A percentile compares a stretch with the other conserved stretches of the same genome.
phyloP scores from a whole-genome alignment of 2,113 vertebrate genomes.

The Agapornis roseicollis region DNA sequence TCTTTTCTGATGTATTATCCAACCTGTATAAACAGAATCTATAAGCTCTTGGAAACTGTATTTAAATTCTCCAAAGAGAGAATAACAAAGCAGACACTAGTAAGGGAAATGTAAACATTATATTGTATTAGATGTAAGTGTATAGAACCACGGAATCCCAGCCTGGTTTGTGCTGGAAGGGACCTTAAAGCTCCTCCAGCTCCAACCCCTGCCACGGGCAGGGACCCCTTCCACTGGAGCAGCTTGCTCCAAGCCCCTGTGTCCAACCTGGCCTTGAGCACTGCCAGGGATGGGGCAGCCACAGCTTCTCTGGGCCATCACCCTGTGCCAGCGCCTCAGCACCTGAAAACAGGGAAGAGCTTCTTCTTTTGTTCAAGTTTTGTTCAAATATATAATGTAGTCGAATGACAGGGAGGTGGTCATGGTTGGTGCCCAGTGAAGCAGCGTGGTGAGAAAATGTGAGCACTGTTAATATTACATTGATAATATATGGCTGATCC shows the following conservation, averaged over 20 bases:
- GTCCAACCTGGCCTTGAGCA: too few relatives aligned
- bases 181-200: not conserved
- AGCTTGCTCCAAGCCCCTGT: not conserved
- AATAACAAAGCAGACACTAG: not conserved
- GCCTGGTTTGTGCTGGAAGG: not conserved
- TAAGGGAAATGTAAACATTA: too few relatives aligned
- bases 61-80: not conserved
- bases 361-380: not conserved
- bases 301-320: not conserved
- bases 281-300: not conserved
- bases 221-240: not conserved
- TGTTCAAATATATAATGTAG: not conserved
- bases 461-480: not conserved
- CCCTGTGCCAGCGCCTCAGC: not conserved
- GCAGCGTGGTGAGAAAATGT: not conserved
- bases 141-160: not conserved
- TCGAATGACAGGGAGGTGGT: too few relatives aligned
- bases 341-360: accelerated
- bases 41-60: not conserved
- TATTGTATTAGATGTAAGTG: not conserved
- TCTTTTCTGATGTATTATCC: not conserved
- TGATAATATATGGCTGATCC: not conserved
- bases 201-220: not conserved
- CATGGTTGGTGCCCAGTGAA: not conserved
- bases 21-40: not conserved